A percentile compares a stretch with the other conserved stretches of the same genome.
These are phyloP conservation scores for Leptinotarsa texana DNA, from an alignment of 1,140 invertebrate genomes.

Conservation along the genomic window DNA sequence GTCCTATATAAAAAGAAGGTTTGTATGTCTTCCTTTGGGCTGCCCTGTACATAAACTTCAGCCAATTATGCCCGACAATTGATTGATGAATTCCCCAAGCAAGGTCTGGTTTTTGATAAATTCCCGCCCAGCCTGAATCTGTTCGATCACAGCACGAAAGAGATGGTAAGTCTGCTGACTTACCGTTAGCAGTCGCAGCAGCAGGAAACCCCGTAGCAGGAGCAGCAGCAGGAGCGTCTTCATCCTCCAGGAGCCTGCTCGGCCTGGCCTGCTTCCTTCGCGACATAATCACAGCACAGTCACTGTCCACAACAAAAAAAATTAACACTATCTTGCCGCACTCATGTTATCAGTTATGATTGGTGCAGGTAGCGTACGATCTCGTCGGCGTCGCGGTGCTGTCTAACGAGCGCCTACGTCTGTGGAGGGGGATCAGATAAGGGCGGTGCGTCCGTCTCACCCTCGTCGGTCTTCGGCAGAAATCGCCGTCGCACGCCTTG, in stretches of 20 bases:
- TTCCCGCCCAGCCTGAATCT: not conserved
- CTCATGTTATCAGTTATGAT: conserved; percentile 50
- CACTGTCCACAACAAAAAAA: conserved; percentile 36
- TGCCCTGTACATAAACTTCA: too few species aligned
- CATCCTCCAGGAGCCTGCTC: conserved; percentile 59
- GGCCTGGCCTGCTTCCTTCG: conserved; percentile 67
- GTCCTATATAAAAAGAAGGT: too few species aligned
- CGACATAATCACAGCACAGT: conserved; percentile 58
- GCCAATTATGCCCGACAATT: too few species aligned
- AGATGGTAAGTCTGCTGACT: conserved; percentile 35
- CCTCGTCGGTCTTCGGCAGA: conserved; percentile 50
- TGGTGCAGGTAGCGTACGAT: conserved; percentile 49
- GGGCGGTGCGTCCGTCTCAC: conserved; percentile 53
- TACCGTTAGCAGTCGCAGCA: conserved; percentile 37
- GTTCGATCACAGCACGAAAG: not conserved
- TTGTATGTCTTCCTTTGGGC: too few species aligned
- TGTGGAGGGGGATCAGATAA: conserved; percentile 52
- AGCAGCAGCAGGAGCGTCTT: conserved; percentile 42
- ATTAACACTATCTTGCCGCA: conserved; percentile 41
- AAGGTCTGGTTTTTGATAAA: conserved; percentile 7
- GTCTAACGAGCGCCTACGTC: conserved; percentile 48
- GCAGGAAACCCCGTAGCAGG: conserved; percentile 28
- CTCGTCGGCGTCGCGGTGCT: conserved; percentile 53
- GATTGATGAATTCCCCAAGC: too few species aligned
- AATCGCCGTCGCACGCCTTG: conserved; percentile 43